Percentiles rank a stretch among this genome's conserved stretches.
Conservation (phyloP, 1,140 invertebrate species). For the Cyclina sinensis region DNA sequence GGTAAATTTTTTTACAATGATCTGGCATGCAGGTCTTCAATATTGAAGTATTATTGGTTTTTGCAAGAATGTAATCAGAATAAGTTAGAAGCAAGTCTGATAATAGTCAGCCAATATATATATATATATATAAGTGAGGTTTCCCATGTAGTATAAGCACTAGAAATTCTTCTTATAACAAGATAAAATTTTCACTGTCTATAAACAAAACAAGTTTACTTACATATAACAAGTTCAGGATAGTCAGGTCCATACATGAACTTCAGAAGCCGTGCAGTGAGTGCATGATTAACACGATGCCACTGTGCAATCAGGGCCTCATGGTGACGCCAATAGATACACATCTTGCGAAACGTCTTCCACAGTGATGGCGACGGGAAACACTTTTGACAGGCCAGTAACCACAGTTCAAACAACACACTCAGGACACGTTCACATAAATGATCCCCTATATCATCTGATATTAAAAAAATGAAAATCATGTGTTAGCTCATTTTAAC, state of each 20-base stretch:
- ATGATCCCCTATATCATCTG: constrained; percentile 97
- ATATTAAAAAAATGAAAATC: constrained; percentile 37
- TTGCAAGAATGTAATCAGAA: too few species aligned
- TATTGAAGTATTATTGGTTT: too few species aligned
- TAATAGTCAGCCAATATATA: too few species aligned
- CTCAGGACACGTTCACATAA: constrained; percentile 96
- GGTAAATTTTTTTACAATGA: too few species aligned
- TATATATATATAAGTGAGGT: too few species aligned
- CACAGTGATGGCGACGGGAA: constrained; percentile 97
- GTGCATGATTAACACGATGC: constrained; percentile 96
- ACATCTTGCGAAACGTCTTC: constrained; percentile 97
- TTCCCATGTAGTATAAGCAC: too few species aligned
- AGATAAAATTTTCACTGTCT: neutral
- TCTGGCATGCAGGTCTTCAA: too few species aligned
- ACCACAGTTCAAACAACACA: constrained; percentile 98
- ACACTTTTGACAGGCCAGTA: constrained; percentile 95
- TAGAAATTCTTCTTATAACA: too few species aligned
- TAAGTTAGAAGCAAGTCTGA: too few species aligned
- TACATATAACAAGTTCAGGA: constrained; percentile 90
- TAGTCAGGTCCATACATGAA: constrained; percentile 96
- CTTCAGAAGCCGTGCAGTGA: constrained; percentile 93
- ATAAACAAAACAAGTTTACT: constrained; percentile 80
- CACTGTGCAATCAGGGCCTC: constrained; percentile 96
- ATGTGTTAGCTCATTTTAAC: too few species aligned
- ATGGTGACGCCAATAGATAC: constrained; percentile 96